Evolutionary conservation across 2,797 vertebrate species (phyloP).

Genomic region (Clarias pachynema): DNA sequence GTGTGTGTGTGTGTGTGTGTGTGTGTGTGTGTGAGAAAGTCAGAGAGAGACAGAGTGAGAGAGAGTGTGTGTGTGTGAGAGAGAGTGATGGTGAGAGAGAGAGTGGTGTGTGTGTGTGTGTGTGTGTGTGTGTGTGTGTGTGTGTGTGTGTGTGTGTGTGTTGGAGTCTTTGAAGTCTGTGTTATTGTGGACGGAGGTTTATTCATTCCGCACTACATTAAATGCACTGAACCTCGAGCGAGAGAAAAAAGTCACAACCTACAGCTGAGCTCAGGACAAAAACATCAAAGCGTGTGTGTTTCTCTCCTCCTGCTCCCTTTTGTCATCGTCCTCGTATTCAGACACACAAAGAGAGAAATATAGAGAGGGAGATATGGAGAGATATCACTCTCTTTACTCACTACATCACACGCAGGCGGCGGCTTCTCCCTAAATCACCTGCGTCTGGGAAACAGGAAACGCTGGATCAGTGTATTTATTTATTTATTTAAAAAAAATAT

Average conservation of each 20-base stretch:
- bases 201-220: conserved; percentile 17
- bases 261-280: conserved; percentile 44
- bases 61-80: conserved; percentile 18
- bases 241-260: background rate
- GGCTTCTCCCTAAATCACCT: background rate
- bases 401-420: background rate
- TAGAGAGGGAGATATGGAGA: background rate
- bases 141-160: conserved; percentile 33
- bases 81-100: background rate
- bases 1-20: conserved; percentile 25
- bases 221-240: conserved; percentile 13
- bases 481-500: no score
- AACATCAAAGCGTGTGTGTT: conserved; percentile 24
- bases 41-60: conserved; percentile 15
- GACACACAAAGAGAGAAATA: conserved; percentile 16
- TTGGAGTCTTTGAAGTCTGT: conserved; percentile 39
- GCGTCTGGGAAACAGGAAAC: background rate
- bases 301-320: conserved; percentile 34
- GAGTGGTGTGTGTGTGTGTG: conserved; percentile 1
- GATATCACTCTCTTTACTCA: background rate
- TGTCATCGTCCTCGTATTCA: conserved; percentile 42
- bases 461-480: background rate
- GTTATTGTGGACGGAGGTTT: conserved; percentile 22
- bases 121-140: conserved; percentile 32
- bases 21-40: conserved; percentile 26